Evolutionary conservation across 2,797 vertebrate species (phyloP), one percentile per base, ranked within the genome.

Genomic region (Calcarius lapponicus): DNA sequence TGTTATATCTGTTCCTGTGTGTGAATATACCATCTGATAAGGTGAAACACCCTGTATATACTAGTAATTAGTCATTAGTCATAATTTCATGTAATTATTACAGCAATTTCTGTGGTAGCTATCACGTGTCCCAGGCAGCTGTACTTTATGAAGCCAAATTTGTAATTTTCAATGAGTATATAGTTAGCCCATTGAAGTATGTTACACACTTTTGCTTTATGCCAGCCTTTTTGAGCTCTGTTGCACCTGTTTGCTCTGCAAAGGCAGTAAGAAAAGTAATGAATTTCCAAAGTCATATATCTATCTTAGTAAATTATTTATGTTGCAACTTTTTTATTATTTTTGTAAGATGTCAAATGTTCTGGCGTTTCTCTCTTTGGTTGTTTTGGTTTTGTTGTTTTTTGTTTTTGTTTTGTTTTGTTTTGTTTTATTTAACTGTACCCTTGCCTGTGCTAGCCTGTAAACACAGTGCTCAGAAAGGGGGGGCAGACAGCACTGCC

Each of bases 11-110:
- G 21, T 48, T 87, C 84, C 78, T 91, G 50, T 69, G 53, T 83
- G 80, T 58, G 62, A 70, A 29, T 61, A 34, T 56, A 36, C 57
- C 45, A 86, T 86, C 79, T 90, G 92, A 93, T 61, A 80, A 94
- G 82, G 70, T 67, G 66, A 75, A 90, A 90, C 43, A 58, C 69
- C 32, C 56, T 61, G 19, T 78, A 18, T 54, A 83, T 64, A 36
- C 47, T 38, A 62, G 57, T 50, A 76, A 94, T 96, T 84, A 96
- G 87, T 92, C 76, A 94, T 96, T 86, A 96, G 89, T 92, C 80
- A 91, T 94, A 66, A 93, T 87, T 97, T 88, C 45, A 66, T 73
- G 28, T 69, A 57, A 91, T 90, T 78, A 66, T 73, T 67, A 42
- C 17, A 92, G 72, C 34, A 88, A 53, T 91, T 86, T 90, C 65